Evolutionary conservation across 2,113 vertebrate species (phyloP), one percentile per base, ranked within the genome.

Genomic region (Poeciliopsis retropinna): DNA sequence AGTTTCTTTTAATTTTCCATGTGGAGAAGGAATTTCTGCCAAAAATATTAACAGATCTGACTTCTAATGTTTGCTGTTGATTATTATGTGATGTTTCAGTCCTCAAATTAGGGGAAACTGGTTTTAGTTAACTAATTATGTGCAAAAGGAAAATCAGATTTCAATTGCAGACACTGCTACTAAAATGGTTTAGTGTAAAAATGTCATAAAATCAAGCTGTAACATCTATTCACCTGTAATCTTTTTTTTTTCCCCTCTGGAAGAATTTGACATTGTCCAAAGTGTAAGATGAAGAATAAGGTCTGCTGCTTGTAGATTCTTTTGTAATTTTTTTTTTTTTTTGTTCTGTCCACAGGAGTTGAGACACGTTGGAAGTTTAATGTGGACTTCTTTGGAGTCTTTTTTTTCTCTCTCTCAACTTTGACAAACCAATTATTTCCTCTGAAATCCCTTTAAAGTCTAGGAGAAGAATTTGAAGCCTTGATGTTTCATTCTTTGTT

Each of bases 401-500:
- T 64, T 77, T 54, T 44, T 1, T 14, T 39, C n/a, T 86, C 57
- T 78, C 41, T 74, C n/a, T 6, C 70, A 79, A 78, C 83, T 85
- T 78, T 85, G 74, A 88, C 85, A 87, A 89, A 89, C 73, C 80
- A 86, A 80, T 85, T 85, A 73, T 76, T 78, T 67, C 79, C 82
- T 90, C 83, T 83, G 73, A 81, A 84, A 89, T 90, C 88, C 82
- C 76, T 74, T 91, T 85, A 76, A 81, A 88, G 85, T 79, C 57
- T 0, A 64, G 79, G 79, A 75, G 69, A 80, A 67, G 57, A 31
- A 84, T 88, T 70, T 78, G 71, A 75, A 66, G 75, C 76, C 82
- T 91, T 90, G 88, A 91, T 89, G 84, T 89, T 84, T 67, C n/a
- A 77, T 75, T 80, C 81, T 91, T 82, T 80, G 85, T 79, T 82